Evolutionary conservation across 2,797 vertebrate genomes (phyloP).

Genomic region (Pampus argenteus): DNA sequence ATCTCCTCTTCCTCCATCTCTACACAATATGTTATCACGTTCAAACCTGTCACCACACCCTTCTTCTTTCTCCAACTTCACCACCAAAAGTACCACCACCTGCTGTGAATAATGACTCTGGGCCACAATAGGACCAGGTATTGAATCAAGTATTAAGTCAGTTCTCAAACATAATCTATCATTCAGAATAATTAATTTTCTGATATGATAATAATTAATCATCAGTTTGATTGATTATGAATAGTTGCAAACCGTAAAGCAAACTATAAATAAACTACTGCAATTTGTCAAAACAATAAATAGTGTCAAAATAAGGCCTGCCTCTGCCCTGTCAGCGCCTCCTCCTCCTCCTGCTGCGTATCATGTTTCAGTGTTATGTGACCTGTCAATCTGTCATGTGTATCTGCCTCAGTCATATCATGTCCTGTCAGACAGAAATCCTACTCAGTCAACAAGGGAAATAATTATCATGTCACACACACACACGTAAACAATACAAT

Average conservation of each 20-base stretch:
- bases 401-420: constrained; percentile 54
- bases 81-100: constrained; percentile 10
- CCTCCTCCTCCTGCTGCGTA: constrained; percentile 27
- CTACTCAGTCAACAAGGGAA: constrained; percentile 44
- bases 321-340: constrained; percentile 2
- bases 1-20: constrained; percentile 59
- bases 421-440: constrained; percentile 48
- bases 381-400: constrained; percentile 60
- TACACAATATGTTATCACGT: constrained; percentile 64
- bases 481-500: constrained; percentile 50
- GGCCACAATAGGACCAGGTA: background rate
- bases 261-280: background rate
- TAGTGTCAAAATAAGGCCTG: background rate
- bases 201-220: too few species aligned
- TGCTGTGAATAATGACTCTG: constrained; percentile 19
- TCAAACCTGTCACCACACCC: constrained; percentile 59
- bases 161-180: too few species aligned
- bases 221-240: too few species aligned
- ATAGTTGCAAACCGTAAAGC: background rate
- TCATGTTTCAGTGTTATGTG: constrained; percentile 49
- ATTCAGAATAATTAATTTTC: too few species aligned
- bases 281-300: constrained; percentile 22
- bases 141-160: too few species aligned
- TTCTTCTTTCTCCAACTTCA: constrained; percentile 50
- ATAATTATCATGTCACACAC: constrained; percentile 64